Percentiles rank a stretch among this genome's conserved stretches.
These are phyloP conservation scores for Coccyzus lansbergi DNA, from an alignment of 2,797 vertebrate genomes.

Conservation along the genomic window DNA sequence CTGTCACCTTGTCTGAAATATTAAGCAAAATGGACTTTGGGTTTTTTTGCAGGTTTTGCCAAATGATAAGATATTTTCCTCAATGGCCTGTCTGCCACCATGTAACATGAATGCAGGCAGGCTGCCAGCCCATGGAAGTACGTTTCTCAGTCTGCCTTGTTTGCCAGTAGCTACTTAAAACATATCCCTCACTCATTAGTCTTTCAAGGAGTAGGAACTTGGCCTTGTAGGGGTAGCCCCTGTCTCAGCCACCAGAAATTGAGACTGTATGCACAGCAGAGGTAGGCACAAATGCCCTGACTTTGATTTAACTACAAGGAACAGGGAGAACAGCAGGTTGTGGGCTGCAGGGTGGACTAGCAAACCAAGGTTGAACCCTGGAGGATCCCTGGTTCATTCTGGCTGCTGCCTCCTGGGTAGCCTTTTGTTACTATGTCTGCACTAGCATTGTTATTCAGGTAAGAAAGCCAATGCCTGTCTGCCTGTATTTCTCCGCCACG, in stretches of 20 bases:
- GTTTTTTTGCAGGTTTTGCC: conserved; percentile 1
- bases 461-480: neutral
- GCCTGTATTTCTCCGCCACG: fast-evolving
- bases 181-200: neutral
- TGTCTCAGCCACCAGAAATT: neutral
- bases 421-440: fast-evolving
- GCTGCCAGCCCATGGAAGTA: neutral
- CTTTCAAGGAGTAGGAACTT: neutral
- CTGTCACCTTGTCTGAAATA: conserved; percentile 17
- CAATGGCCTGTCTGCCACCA: neutral
- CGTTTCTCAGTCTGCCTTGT: neutral
- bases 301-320: neutral
- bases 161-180: conserved; percentile 14
- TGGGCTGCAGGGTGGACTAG: neutral
- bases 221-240: neutral
- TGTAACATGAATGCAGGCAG: neutral
- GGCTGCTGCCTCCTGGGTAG: neutral
- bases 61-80: conserved; percentile 37
- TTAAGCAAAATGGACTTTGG: conserved; percentile 12
- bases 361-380: neutral
- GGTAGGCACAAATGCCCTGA: neutral
- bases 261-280: neutral
- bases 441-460: neutral
- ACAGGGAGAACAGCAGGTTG: neutral
- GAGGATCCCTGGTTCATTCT: neutral